Evolutionary conservation across 2,113 vertebrate genomes (phyloP), one percentile per base, ranked within the genome.

Genomic region (Leptosomus discolor): DNA sequence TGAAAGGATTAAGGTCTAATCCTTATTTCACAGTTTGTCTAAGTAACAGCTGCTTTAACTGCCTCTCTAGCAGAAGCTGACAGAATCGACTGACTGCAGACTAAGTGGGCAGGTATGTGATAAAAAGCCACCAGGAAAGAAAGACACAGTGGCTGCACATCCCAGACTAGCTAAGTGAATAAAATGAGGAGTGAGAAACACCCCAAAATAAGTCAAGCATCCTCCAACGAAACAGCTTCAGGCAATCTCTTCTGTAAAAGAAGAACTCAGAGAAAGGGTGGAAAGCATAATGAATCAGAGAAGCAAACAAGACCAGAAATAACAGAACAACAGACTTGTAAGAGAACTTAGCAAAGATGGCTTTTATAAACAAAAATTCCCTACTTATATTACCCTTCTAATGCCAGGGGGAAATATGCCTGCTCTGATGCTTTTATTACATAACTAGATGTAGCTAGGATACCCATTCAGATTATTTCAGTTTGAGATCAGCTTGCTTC

Each of bases 401-500:
- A 39, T 67, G 61, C 46, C 54, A 32, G 22, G 7, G n/a, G 43
- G 43, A 70, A 91, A 67, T 50, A 81, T 9, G 14, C 48, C n/a
- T 77, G n/a, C 15, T 63, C 48, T 60, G 23, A 85, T 79, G 46
- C 21, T 60, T 74, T 64, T 64, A 48, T 92, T 93, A 71, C 27
- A 39, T 87, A 90, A 85, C 37, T 56, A 94, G 39, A 71, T 60
- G 36, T 9, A 85, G 43, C 30, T 63, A 48, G 69, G 71, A 46
- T 51, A 79, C 4, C 43, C 78, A 68, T 85, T 75, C 74, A 88
- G 29, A 68, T 70, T 81, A 63, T 88, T 96, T 85, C 65, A 90
- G 36, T 82, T 71, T 60, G 57, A 93, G 78, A 94, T 92, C 85
- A 87, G 9, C 16, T 94, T 82, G 90, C 81, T 92, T 93, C 73